Evolutionary conservation across 2,888 invertebrate genomes (phyloP).

Genomic region (Cryptops parisi): DNA sequence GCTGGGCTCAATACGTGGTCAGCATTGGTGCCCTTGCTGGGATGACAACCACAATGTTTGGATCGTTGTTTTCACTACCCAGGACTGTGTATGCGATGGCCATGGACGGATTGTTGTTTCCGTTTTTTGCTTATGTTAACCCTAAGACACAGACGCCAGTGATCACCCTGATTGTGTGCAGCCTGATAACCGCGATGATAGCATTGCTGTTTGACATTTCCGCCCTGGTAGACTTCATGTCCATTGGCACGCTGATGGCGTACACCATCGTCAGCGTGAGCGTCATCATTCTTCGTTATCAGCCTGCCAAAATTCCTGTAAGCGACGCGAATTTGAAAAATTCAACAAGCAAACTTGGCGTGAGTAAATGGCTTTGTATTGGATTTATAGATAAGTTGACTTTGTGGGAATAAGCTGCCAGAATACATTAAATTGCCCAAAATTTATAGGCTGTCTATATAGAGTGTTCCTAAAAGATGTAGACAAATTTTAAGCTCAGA

Average conservation of each 20-base stretch:
- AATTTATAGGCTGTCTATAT: too few relatives aligned
- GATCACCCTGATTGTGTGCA: constrained; percentile 57
- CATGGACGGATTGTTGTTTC: constrained; percentile 68
- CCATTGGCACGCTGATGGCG: constrained; percentile 64
- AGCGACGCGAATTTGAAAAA: too few relatives aligned
- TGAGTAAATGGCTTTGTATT: too few relatives aligned
- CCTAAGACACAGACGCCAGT: constrained; percentile 69
- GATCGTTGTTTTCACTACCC: constrained; percentile 70
- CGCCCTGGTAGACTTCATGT: constrained; percentile 86
- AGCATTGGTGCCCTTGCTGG: constrained; percentile 76
- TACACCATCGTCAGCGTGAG: constrained; percentile 88
- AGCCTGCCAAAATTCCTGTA: constrained; percentile 35
- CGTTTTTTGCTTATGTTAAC: constrained; percentile 59
- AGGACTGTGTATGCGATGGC: constrained; percentile 84
- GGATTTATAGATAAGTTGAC: too few relatives aligned
- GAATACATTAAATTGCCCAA: too few relatives aligned
- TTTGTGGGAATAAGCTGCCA: too few relatives aligned
- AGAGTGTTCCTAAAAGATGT: too few relatives aligned
- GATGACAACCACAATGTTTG: constrained; percentile 79
- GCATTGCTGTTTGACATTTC: constrained; percentile 75
- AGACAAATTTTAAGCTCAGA: too few relatives aligned
- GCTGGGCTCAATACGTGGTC: constrained; percentile 71
- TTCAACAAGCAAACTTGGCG: too few relatives aligned
- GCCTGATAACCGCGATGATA: constrained; percentile 57
- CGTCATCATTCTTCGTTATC: constrained; percentile 70